phyloP scores from a whole-genome alignment of 2,797 vertebrate species.

The Lithobates sylvaticus region DNA sequence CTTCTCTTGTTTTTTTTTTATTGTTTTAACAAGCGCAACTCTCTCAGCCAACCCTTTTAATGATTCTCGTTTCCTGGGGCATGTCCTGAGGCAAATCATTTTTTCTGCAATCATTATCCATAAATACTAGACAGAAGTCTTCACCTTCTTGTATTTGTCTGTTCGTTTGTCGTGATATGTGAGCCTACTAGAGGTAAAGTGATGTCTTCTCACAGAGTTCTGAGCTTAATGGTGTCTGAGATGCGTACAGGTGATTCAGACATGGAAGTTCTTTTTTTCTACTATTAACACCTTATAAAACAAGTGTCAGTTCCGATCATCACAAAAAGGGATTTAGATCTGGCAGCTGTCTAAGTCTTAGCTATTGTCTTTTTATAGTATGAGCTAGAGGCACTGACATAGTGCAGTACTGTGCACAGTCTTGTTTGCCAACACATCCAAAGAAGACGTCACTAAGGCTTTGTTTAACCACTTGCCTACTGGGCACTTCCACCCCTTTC shows the following conservation, averaged over 20 bases:
- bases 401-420: no score
- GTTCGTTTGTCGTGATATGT: slow-evolving; percentile 25
- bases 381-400: no score
- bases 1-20: slow-evolving; percentile 7
- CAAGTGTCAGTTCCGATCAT: neutral
- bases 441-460: no score
- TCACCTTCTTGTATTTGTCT: slow-evolving; percentile 28
- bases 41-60: slow-evolving; percentile 5
- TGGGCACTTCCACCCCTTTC: no score
- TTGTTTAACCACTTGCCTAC: no score
- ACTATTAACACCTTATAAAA: neutral
- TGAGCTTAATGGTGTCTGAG: neutral
- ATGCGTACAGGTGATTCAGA: neutral
- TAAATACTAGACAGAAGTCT: slow-evolving; percentile 28
- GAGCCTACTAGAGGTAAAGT: neutral
- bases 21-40: neutral
- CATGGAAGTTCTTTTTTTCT: neutral
- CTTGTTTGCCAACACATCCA: no score
- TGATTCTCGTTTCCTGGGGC: slow-evolving; percentile 26
- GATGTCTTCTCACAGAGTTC: neutral
- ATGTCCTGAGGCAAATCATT: slow-evolving; percentile 46
- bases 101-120: slow-evolving; percentile 41
- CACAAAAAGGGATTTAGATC: neutral
- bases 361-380: neutral
- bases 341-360: neutral